Percentiles rank a stretch among this genome's conserved stretches.
Conservation (phyloP, 2,113 vertebrate species). For the Nicator chloris region DNA sequence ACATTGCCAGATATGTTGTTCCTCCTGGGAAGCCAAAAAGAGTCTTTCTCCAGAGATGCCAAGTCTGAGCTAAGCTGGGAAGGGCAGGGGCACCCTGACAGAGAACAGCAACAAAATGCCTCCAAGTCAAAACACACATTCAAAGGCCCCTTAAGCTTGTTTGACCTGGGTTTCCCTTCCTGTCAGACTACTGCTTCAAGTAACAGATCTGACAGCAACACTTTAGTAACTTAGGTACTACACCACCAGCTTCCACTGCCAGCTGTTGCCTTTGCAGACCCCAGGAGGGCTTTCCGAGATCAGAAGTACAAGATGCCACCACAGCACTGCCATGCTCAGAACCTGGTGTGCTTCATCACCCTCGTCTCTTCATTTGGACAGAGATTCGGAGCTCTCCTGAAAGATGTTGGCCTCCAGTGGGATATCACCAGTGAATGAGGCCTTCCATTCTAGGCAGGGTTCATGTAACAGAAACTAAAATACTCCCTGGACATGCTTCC, state of each 20-base stretch:
- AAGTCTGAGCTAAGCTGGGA: neutral
- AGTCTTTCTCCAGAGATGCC: neutral
- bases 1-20: neutral
- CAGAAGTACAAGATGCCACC: neutral
- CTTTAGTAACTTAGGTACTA: neutral
- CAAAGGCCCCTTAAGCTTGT: neutral
- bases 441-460: constrained; percentile 3
- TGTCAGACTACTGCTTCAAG: neutral
- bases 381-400: neutral
- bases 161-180: neutral
- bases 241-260: neutral
- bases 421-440: neutral
- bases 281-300: neutral
- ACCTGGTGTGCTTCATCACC: neutral
- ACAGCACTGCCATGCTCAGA: neutral
- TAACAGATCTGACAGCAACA: neutral
- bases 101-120: neutral
- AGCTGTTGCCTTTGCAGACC: neutral
- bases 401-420: neutral
- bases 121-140: neutral
- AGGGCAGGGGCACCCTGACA: neutral
- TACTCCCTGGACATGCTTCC: neutral
- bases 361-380: neutral
- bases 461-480: constrained; percentile 16
- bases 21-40: neutral